phyloP scores from a whole-genome alignment of 2,113 vertebrate species.

The Grantiella picta region DNA sequence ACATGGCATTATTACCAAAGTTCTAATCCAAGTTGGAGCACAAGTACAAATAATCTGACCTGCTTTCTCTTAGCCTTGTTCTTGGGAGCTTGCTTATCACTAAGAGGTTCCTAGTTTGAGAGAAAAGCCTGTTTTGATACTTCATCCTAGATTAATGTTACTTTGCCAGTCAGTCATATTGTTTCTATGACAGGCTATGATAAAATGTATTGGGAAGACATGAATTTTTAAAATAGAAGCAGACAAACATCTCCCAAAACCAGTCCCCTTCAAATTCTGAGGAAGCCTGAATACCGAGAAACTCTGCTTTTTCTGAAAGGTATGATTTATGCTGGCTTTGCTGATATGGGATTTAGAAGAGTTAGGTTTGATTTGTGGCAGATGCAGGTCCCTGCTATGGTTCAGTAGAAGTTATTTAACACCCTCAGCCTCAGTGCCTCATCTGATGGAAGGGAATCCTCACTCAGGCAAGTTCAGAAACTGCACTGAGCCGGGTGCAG shows the following conservation, averaged over 20 bases:
- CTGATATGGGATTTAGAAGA: not conserved
- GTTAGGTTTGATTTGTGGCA: not conserved
- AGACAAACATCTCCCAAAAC: not conserved
- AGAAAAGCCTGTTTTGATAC: not conserved
- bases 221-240: not conserved
- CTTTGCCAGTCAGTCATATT: not conserved
- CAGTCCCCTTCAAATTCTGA: not conserved
- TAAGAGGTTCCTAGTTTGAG: not conserved
- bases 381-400: not conserved
- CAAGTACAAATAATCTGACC: not conserved
- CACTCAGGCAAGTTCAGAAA: not conserved
- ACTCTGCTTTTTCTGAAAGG: not conserved
- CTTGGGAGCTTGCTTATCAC: not conserved
- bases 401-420: not conserved
- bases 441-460: not conserved
- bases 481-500: not conserved
- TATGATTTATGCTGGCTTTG: not conserved
- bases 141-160: not conserved
- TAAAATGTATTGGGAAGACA: not conserved
- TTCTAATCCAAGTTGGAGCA: not conserved
- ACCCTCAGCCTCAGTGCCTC: not conserved
- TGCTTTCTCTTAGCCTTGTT: not conserved
- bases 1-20: not conserved
- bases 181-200: not conserved
- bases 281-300: not conserved